A percentile compares a stretch with the other conserved stretches of the same genome.
These are phyloP conservation scores for Amia ocellicauda DNA, from an alignment of 2,113 vertebrate species.

Conservation along the genomic window DNA sequence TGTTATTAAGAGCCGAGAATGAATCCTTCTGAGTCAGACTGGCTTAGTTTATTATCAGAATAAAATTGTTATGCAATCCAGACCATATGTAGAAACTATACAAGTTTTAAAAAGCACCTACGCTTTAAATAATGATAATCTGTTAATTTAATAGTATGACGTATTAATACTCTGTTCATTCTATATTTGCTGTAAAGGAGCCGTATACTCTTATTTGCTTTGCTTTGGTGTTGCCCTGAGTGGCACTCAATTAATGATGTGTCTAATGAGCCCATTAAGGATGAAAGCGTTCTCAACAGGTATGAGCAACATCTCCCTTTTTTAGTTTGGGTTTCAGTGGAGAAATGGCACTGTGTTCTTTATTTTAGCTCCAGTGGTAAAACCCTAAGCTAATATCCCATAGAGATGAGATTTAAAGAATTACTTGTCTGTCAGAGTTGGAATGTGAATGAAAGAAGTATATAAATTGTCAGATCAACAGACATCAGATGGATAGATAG, in stretches of 20 bases:
- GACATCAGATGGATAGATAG: too few species aligned
- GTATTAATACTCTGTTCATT: conserved; percentile 43
- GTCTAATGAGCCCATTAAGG: conserved; percentile 73
- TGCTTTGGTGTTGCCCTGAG: conserved; percentile 71
- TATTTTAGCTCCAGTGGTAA: conserved; percentile 61
- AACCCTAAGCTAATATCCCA: conserved; percentile 45
- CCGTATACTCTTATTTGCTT: conserved; percentile 63
- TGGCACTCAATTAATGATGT: conserved; percentile 72
- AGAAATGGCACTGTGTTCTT: conserved; percentile 50
- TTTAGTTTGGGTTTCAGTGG: conserved; percentile 54
- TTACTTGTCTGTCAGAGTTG: conserved; percentile 42
- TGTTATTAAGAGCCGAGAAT: too few species aligned
- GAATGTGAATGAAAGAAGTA: too few species aligned
- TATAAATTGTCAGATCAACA: too few species aligned
- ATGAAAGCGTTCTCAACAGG: conserved; percentile 77
- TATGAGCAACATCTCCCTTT: conserved; percentile 62
- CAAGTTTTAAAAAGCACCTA: too few species aligned
- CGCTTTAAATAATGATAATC: too few species aligned
- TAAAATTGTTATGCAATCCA: too few species aligned
- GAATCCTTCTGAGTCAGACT: too few species aligned
- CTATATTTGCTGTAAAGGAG: conserved; percentile 52
- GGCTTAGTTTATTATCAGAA: too few species aligned
- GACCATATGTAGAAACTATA: too few species aligned
- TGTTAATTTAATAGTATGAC: conserved; percentile 38
- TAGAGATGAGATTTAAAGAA: conserved; percentile 57